Conservation (phyloP, 1,140 invertebrate genomes). For the Luehdorfia chinensis region DNA sequence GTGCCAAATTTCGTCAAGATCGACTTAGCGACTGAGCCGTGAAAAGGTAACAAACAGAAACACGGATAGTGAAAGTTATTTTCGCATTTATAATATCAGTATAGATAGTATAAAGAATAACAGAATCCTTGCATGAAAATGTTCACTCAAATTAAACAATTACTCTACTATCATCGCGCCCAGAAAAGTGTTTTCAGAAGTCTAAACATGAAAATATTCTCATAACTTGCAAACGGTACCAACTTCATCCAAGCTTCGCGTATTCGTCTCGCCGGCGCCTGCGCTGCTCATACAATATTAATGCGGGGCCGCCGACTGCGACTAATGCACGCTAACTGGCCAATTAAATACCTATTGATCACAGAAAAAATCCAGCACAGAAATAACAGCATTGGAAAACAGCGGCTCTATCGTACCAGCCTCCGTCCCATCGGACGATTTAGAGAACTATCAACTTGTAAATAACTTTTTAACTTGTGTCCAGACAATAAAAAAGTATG, state of each 20-base stretch:
- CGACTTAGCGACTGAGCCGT: too few species aligned
- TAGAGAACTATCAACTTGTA: constrained; percentile 15
- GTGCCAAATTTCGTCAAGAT: too few species aligned
- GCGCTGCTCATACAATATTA: constrained; percentile 58
- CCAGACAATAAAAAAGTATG: background rate
- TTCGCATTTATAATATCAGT: too few species aligned
- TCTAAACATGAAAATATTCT: too few species aligned
- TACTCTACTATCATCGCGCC: too few species aligned
- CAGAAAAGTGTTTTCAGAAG: too few species aligned
- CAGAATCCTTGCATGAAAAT: too few species aligned
- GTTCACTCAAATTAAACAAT: too few species aligned
- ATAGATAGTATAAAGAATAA: too few species aligned
- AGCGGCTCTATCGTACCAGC: background rate
- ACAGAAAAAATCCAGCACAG: constrained; percentile 21
- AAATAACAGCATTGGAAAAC: constrained; percentile 10
- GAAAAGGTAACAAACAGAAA: too few species aligned
- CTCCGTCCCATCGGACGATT: background rate
- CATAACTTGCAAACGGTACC: constrained; percentile 1
- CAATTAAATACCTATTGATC: constrained; percentile 39
- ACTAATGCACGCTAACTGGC: constrained; percentile 30
- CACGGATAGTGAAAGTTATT: too few species aligned
- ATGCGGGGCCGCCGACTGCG: constrained; percentile 33
- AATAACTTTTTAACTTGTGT: constrained; percentile 12
- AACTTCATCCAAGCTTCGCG: constrained; percentile 20
- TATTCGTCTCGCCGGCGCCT: constrained; percentile 44